Base-by-base conservation (phyloP, 1,140 invertebrate genomes). In the Aphis gossypii region DNA sequence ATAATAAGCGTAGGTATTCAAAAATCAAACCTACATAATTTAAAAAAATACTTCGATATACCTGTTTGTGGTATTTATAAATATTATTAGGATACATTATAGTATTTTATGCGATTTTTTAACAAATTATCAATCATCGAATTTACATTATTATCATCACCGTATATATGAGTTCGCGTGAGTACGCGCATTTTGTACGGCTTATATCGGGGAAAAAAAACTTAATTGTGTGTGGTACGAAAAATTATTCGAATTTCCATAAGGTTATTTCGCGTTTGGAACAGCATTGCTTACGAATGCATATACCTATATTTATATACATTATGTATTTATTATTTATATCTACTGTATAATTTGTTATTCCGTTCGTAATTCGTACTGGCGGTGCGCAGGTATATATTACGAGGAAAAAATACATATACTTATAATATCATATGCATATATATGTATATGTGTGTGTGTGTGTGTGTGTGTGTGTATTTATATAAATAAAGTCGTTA, bases 401-500 rank as follows among this genome's bases (percentile, higher is more conserved):
- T 23, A 46, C 11, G 9, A 76, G n/a, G 41, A 44, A 76, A 48
- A 91, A 46, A 46, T 38, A n/a, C 23, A 25, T 44, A 44, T 44
- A 44, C 8, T 6, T 84, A 84, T 84, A 84, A 23, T 46, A 30
- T 30, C 25, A 14, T 48, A 20, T n/a, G n/a, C 86, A 35, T 86
- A 44, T 46, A 41, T 9, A 46, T 35, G 35, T 46, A 46, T 46
- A 8, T 46, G 9, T 46, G 9, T 46, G 9, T 46, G 23, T 46
- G 25, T 48, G 23, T 46, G 25, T 48, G 18, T 35, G 25, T 46
- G 18, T n/a, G 48, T n/a, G 20, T 48, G n/a, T n/a, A n/a, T 48
- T 38, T 60, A 44, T 6, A 68, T 90, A 68, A 68, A 90, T 90
- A 68, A 60, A 90, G 89, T 90, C 89, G 89, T 90, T 90, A 68